These are phyloP conservation scores for Drosophila fuyamai DNA, from an alignment of 1,140 invertebrate species.

Conservation along the genomic window DNA sequence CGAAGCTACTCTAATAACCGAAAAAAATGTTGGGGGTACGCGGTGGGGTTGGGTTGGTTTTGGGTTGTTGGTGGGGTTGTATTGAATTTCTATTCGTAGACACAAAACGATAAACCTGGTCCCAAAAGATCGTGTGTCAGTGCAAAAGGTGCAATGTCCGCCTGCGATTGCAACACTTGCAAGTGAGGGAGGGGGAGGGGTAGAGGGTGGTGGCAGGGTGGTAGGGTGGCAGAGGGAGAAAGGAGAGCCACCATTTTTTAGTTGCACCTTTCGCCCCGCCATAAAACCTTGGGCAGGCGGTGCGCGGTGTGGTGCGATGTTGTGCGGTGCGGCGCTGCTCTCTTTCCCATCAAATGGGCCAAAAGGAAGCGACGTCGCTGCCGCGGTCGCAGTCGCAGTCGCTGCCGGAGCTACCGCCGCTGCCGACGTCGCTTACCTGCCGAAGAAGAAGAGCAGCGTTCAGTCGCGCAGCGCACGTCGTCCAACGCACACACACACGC, in stretches of 20 bases:
- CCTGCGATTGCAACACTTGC: slow-evolving; percentile 63
- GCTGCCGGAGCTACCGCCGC: slow-evolving; percentile 15
- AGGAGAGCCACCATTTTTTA: slow-evolving; percentile 46
- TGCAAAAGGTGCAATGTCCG: slow-evolving; percentile 77
- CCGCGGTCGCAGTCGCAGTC: slow-evolving; percentile 25
- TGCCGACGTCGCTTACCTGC: slow-evolving; percentile 36
- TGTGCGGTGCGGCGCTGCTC: slow-evolving; percentile 5
- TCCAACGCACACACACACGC: slow-evolving; percentile 35
- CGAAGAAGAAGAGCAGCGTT: slow-evolving; percentile 46
- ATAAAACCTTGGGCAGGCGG: slow-evolving; percentile 46
- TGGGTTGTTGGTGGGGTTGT: slow-evolving; percentile 11
- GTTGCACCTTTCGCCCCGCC: slow-evolving; percentile 63
- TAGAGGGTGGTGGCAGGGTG: background rate
- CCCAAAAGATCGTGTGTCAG: slow-evolving; percentile 76
- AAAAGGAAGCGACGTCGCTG: slow-evolving; percentile 61
- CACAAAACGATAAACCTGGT: slow-evolving; percentile 71
- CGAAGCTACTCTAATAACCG: slow-evolving; percentile 58
- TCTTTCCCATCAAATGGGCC: slow-evolving; percentile 39
- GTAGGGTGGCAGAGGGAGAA: slow-evolving; percentile 6
- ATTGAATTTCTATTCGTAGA: slow-evolving; percentile 81
- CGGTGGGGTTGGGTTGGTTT: background rate
- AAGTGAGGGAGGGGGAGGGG: slow-evolving; percentile 3
- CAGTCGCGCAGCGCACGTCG: slow-evolving; percentile 56
- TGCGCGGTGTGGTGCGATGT: background rate
- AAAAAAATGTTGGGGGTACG: slow-evolving; percentile 1